Base-by-base conservation (phyloP, 2,113 vertebrate genomes). In the Gasterosteus nipponicus region DNA sequence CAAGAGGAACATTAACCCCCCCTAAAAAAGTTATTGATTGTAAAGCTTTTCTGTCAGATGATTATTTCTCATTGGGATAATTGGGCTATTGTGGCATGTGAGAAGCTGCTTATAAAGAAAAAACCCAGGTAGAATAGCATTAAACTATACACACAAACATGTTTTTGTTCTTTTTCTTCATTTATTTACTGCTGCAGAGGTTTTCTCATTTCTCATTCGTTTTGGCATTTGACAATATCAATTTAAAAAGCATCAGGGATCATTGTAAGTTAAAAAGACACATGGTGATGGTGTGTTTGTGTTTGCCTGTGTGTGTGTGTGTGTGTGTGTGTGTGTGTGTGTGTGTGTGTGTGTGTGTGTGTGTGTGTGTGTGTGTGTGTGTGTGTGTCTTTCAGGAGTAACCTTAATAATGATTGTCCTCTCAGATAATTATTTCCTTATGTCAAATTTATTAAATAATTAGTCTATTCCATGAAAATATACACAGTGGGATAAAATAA, bases 361-460 rank as follows among this genome's bases (percentile, higher is more conserved):
- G 53, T 61, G 47, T 80, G 73, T 73, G 73, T 71, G 39, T 49
- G 41, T 77, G 66, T 77, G 53, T 53, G 44, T 64, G 29, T 41
- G 60, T 51, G 54, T 66, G 46, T 74, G 72, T 79, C 65, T 58
- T 56, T 16, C 33, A 38, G 11, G 12, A 39, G 15, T 4, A 12
- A 54, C 10, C 51, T 26, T 29, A 72, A 72, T 47, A 81, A 76
- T 42, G 31, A 77, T 11, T 35, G 16, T 62, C 26, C 67, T 51
- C 8, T 4, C 31, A 83, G 18, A 67, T 42, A 1, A 63, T 53
- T 91, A 89, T 95, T 95, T 96, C 91, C 94, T 95, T 96, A 94
- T 96, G 95, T 95, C 94, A 97, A 95, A 97, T 99, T 98, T 99
- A 99, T 99, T 99, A 91, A 97, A 97, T 95, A 95, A 96, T 97